Conservation (phyloP, 2,797 vertebrate genomes). For the Leptoclinus maculatus region DNA sequence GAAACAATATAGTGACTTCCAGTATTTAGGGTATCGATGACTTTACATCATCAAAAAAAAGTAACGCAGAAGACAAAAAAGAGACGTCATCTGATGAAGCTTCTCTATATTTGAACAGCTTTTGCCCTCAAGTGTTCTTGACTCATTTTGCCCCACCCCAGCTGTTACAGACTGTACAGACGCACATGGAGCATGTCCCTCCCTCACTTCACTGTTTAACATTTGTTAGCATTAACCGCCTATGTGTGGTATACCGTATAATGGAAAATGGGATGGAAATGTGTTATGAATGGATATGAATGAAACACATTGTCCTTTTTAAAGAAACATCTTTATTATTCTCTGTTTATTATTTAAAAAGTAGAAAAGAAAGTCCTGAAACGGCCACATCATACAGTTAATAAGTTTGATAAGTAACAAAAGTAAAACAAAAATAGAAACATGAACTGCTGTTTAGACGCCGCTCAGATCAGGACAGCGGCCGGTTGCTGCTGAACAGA, state of each 20-base stretch:
- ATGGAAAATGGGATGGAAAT: conserved; percentile 44
- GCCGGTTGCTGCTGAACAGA: conserved; percentile 13
- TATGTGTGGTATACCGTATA: conserved; percentile 6
- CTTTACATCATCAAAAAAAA: background rate
- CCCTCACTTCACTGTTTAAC: conserved; percentile 40
- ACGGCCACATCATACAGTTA: background rate
- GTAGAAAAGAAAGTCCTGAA: background rate
- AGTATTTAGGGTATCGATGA: background rate
- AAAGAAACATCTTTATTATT: background rate
- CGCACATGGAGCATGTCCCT: conserved; percentile 27
- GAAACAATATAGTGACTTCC: background rate
- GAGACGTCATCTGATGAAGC: background rate
- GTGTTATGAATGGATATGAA: background rate
- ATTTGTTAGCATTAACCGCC: conserved; percentile 9
- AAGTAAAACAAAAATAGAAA: background rate
- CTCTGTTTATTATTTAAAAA: background rate
- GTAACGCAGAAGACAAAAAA: background rate
- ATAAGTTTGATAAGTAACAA: background rate
- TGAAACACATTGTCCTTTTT: background rate
- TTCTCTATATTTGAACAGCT: conserved; percentile 21
- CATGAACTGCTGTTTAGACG: background rate
- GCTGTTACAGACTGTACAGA: conserved; percentile 32
- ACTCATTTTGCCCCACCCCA: conserved; percentile 65
- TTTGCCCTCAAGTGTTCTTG: conserved; percentile 31
- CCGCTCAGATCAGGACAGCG: background rate